Conservation (phyloP, 2,888 invertebrate genomes). For the Spialia ferax region DNA sequence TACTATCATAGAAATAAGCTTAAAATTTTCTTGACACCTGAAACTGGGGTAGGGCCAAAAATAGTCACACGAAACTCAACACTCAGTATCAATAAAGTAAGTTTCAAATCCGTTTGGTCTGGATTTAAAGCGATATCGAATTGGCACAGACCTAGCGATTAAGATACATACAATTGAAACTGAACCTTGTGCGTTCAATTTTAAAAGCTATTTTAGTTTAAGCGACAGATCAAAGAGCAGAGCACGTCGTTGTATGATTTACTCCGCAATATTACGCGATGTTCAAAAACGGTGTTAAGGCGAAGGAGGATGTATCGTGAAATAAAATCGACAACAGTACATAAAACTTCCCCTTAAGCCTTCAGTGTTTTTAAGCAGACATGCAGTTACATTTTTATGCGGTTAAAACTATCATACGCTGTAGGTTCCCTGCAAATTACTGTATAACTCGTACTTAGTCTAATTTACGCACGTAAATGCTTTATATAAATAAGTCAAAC, state of each 20-base stretch:
- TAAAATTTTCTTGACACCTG: slow-evolving; percentile 20
- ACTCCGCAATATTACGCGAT: slow-evolving; percentile 75
- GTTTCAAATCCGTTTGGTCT: slow-evolving; percentile 3
- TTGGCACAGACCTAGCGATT: slow-evolving; percentile 59
- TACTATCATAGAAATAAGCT: slow-evolving; percentile 15
- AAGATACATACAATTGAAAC: slow-evolving; percentile 53
- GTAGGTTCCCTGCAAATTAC: too few relatives aligned
- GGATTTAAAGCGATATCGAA: slow-evolving; percentile 51
- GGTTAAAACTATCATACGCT: too few relatives aligned
- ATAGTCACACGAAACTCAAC: slow-evolving; percentile 16
- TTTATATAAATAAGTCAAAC: too few relatives aligned
- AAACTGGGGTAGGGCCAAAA: slow-evolving; percentile 3
- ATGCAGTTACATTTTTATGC: too few relatives aligned
- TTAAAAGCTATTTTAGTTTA: slow-evolving; percentile 56
- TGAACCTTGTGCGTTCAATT: slow-evolving; percentile 53
- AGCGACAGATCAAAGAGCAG: slow-evolving; percentile 70
- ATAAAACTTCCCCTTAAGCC: not conserved
- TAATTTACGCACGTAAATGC: too few relatives aligned
- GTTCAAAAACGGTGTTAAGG: slow-evolving; percentile 73
- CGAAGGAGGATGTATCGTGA: slow-evolving; percentile 47
- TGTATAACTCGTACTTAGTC: too few relatives aligned
- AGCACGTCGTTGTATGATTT: slow-evolving; percentile 66
- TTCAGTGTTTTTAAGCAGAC: too few relatives aligned
- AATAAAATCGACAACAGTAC: not conserved
- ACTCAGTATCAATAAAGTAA: not conserved